Base-by-base conservation (phyloP, 2,888 invertebrate species). In the Tiphia femorata region DNA sequence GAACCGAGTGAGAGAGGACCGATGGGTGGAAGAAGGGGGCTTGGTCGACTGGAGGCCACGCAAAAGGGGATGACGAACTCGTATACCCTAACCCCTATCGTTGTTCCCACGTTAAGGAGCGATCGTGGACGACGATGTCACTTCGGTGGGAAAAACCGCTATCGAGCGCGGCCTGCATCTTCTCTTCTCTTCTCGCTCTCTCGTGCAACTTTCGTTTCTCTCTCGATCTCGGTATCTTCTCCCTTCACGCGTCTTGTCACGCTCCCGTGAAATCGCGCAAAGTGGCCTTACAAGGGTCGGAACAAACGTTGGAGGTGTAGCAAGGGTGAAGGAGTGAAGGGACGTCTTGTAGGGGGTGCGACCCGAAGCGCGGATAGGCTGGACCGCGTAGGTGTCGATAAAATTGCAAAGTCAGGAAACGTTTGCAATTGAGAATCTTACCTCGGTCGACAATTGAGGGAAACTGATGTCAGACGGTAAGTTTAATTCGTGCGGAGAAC, bases 61-160 rank as follows among this genome's bases (percentile, higher is more conserved):
- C n/a, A n/a, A n/a, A n/a, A n/a, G n/a, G 7, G 20, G 47, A 12
- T 12, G 7, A n/a, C 6, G 20, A n/a, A 37, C 7, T 37, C 27
- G 23, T 38, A 19, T n/a, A n/a, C 20, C 21, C 20, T 40, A 21
- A 30, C 25, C 43, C 17, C 23, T 8, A 19, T 17, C 37, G 37
- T 14, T 6, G 25, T 44, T 44, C 43, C 43, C 43, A 44, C 43
- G 43, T 44, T 44, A 44, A 21, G 12, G 27, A 44, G 19, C 17
- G 27, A 17, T 14, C 30, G 23, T 4, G 8, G 14, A 7, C 30
- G 30, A n/a, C 17, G 12, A n/a, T 17, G 30, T 44, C 27, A 44
- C 19, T 27, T 27, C 20, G 29, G 30, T 29, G 43, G 29, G 43
- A 30, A 29, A n/a, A 44, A 44, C 5, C 19, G 17, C 29, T n/a